Percentiles rank a stretch among this genome's conserved stretches.
phyloP scores from a whole-genome alignment of 2,797 vertebrate species.

The Sphenopsis melanotis region DNA sequence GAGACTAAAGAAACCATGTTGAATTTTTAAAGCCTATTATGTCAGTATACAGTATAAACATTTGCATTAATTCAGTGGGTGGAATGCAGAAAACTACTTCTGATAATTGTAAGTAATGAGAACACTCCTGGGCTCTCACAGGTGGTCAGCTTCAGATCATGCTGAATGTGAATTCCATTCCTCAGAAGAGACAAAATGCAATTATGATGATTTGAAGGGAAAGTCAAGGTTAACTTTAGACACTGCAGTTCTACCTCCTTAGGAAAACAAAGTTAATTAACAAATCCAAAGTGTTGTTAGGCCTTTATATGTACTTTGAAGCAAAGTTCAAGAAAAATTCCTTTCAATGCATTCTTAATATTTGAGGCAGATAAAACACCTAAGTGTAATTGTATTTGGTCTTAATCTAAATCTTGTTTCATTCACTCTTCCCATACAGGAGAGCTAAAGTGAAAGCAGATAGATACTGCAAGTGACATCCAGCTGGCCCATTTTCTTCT shows the following conservation, averaged over 20 bases:
- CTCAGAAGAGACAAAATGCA: neutral
- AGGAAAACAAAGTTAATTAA: neutral
- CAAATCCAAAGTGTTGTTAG: neutral
- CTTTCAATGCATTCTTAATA: neutral
- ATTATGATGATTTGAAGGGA: neutral
- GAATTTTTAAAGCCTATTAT: neutral
- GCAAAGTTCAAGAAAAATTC: neutral
- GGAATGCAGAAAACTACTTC: neutral
- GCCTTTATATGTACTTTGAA: neutral
- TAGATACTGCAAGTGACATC: slow-evolving; percentile 92
- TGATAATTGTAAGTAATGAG: neutral
- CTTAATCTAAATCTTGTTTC: slow-evolving; percentile 14
- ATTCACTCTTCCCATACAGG: slow-evolving; percentile 71
- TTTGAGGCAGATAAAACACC: neutral
- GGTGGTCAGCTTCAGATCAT: neutral
- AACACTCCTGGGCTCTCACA: neutral
- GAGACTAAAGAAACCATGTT: neutral
- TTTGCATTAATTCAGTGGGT: neutral
- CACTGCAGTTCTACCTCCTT: neutral
- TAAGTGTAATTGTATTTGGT: neutral
- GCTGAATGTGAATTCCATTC: neutral
- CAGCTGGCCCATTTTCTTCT: neutral
- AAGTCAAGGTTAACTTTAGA: neutral
- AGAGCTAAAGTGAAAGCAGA: slow-evolving; percentile 97
- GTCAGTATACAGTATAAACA: neutral